A percentile compares a stretch with the other conserved stretches of the same genome.
Conservation (phyloP, 2,797 vertebrate species). For the Neosilurus hyrtlii region DNA sequence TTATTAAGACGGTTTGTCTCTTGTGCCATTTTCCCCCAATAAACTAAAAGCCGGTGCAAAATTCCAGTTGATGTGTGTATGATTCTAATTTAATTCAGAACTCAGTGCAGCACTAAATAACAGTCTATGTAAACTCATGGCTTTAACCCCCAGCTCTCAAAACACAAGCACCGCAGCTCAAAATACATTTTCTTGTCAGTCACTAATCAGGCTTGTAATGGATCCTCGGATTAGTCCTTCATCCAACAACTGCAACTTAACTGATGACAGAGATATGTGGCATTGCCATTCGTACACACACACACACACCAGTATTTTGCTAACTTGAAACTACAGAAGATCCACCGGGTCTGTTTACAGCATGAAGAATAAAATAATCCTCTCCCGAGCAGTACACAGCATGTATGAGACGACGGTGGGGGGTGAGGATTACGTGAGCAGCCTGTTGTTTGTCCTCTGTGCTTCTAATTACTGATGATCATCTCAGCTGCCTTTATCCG, state of each 20-base stretch:
- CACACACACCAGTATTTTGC: background rate
- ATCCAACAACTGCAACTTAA: conserved; percentile 22
- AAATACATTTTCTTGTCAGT: conserved; percentile 38
- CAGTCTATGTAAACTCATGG: background rate
- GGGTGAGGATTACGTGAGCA: conserved; percentile 29
- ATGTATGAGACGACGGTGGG: background rate
- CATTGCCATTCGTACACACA: conserved; percentile 26
- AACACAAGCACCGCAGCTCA: conserved; percentile 13
- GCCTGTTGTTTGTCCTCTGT: conserved; percentile 26
- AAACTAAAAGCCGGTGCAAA: background rate
- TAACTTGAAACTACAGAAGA: conserved; percentile 38
- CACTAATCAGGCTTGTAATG: conserved; percentile 32
- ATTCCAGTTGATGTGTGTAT: background rate
- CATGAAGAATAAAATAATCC: conserved; percentile 5
- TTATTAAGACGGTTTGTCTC: background rate
- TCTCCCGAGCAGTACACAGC: background rate
- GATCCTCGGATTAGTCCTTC: conserved; percentile 18
- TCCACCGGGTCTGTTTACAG: conserved; percentile 11
- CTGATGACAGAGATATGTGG: conserved; percentile 28
- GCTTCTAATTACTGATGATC: conserved; percentile 8
- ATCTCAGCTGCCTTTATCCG: conserved; percentile 31
- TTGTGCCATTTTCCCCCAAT: background rate
- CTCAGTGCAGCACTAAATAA: conserved; percentile 47
- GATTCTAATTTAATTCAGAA: background rate
- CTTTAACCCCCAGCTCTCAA: conserved; percentile 21